Evolutionary conservation across 2,797 vertebrate species (phyloP).

Genomic region (Heterohyrax brucei): DNA sequence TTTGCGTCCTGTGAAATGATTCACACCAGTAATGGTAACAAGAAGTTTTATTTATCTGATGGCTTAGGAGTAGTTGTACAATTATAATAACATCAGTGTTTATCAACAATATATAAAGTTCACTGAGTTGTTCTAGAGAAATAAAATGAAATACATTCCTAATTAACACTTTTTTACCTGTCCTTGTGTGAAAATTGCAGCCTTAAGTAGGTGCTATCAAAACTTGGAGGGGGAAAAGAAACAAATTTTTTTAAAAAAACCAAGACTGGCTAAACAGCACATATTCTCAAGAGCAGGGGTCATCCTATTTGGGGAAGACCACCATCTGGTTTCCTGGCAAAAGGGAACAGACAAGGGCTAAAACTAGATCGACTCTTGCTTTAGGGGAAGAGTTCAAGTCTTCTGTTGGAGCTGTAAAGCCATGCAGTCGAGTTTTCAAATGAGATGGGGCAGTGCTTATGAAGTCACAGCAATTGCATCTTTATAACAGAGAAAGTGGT

Average conservation of each 20-base stretch:
- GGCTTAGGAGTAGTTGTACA: not conserved
- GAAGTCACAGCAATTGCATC: not conserved
- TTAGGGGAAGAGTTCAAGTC: not conserved
- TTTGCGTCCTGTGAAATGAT: not conserved
- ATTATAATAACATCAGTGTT: not conserved
- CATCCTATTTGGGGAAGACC: not conserved
- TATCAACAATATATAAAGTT: conserved; percentile 3
- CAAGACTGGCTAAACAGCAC: not conserved
- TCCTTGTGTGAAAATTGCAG: not conserved
- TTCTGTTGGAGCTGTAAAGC: conserved; percentile 5
- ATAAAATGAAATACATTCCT: not conserved
- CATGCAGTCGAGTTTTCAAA: not conserved
- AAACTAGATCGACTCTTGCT: not conserved
- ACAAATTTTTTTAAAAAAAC: not conserved
- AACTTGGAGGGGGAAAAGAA: not conserved
- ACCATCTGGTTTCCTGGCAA: not conserved
- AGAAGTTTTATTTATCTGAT: conserved; percentile 12
- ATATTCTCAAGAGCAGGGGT: not conserved
- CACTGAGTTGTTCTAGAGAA: not conserved
- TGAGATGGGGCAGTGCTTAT: not conserved
- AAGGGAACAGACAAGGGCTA: not conserved
- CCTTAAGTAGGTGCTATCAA: not conserved
- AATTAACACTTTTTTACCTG: not conserved
- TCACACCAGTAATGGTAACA: not conserved
- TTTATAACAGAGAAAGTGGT: conserved; percentile 37